phyloP scores from a whole-genome alignment of 2,113 vertebrate genomes.

The Hyperoodon ampullatus region DNA sequence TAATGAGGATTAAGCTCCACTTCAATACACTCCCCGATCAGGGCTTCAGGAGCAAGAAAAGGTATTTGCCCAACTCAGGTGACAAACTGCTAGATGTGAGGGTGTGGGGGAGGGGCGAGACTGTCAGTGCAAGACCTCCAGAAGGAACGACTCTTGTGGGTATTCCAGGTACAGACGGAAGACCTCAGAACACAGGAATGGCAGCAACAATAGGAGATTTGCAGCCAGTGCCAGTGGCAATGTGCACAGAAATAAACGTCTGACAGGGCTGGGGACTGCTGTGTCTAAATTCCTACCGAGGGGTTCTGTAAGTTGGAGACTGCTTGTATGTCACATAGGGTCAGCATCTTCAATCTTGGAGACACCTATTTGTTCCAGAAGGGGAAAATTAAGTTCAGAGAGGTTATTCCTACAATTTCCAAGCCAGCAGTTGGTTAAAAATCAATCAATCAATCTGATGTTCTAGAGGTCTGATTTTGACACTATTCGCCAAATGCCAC shows the following conservation, averaged over 20 bases:
- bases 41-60: slow-evolving; percentile 5
- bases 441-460: not conserved
- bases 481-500: slow-evolving; percentile 37
- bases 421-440: not conserved
- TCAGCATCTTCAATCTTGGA: slow-evolving; percentile 56
- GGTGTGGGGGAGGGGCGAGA: not conserved
- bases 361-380: slow-evolving; percentile 12
- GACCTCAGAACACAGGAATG: not conserved
- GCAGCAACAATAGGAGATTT: not conserved
- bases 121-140: not conserved
- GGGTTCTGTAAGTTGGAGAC: not conserved
- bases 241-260: not conserved
- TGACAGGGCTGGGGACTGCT: not conserved
- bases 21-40: not conserved
- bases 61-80: slow-evolving; percentile 15
- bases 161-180: slow-evolving; percentile 13
- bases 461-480: slow-evolving; percentile 45
- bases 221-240: not conserved
- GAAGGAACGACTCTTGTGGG: not conserved
- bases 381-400: slow-evolving; percentile 51
- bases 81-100: not conserved
- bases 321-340: not conserved
- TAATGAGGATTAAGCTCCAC: not conserved
- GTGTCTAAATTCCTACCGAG: not conserved
- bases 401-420: slow-evolving; percentile 5